Base-by-base conservation (phyloP, 2,113 vertebrate genomes). In the Xiphophorus couchianus region DNA sequence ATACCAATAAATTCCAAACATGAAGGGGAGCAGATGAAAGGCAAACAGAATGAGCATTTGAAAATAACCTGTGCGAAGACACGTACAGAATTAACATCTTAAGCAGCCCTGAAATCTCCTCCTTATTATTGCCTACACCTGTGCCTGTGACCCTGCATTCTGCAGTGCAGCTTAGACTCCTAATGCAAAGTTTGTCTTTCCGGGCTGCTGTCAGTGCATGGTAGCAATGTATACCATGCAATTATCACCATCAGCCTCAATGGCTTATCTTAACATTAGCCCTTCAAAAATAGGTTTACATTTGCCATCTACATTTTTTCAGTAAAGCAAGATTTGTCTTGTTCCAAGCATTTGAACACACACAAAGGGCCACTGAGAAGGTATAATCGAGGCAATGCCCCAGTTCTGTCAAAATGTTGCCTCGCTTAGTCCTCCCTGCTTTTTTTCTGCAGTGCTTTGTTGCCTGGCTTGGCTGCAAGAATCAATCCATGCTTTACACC, bases 401-500 rank as follows among this genome's bases (percentile, higher is more conserved):
- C 85, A 90, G 77, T 91, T 93, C 90, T 92, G 90, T 93, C 92
- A 93, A 84, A 88, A 78, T 77, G 82, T 83, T 89, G 77, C 77
- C 74, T 89, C 74, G 66, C 81, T 63, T 84, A 90, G 72, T 88
- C 78, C 74, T 84, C 71, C 30, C 37, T 66, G 61, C 62, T 77
- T 81, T 81, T 85, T 82, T 39, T 87, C 73, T 79, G 60, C 27
- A 48, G 22, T 82, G 81, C 85, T 90, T 84, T 89, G 81, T 91
- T 85, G 86, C 73, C 48, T 66, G 39, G 70, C 71, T 81, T 30
- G 64, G 67, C 88, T 90, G 82, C 65, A 60, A 84, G 79, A 88
- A 89, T 91, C 87, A 91, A 90, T 92, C 87, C 85, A 69, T 69
- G 68, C 81, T 85, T 85, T 84, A 84, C 86, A 85, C 87, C 88